Conservation (phyloP, 2,888 invertebrate genomes). For the Chrysodeixis includens region DNA sequence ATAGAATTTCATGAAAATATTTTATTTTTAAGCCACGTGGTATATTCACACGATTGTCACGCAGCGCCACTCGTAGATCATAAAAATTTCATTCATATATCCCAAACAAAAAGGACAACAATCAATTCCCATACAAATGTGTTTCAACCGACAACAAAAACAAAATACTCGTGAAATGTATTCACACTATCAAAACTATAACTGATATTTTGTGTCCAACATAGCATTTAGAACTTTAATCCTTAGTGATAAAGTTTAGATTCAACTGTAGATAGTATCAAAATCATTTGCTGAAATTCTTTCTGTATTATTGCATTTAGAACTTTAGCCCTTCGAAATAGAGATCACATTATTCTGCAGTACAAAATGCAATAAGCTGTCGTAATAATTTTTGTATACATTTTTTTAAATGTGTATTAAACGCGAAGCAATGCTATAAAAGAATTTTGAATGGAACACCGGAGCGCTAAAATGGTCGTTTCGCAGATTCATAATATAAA, state of each 20-base stretch:
- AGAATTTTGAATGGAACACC: neutral
- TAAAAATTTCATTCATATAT: neutral
- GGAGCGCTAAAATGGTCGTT: neutral
- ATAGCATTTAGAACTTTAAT: neutral
- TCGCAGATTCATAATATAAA: neutral
- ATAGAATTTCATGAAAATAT: too few relatives aligned
- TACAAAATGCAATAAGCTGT: neutral
- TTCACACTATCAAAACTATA: neutral
- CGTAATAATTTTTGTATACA: slow-evolving; percentile 4
- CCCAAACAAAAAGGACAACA: neutral
- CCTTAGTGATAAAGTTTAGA: neutral
- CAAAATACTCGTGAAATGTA: slow-evolving; percentile 5
- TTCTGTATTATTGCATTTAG: neutral
- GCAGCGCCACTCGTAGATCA: neutral
- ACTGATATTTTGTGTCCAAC: neutral
- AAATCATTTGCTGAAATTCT: too few relatives aligned
- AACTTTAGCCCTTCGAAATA: neutral
- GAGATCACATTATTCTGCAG: neutral
- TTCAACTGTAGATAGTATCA: neutral
- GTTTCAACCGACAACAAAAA: neutral
- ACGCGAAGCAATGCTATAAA: slow-evolving; percentile 1
- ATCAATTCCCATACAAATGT: slow-evolving; percentile 3
- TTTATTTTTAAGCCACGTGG: too few relatives aligned
- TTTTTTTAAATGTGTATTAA: slow-evolving; percentile 1
- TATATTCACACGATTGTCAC: neutral